Conservation (phyloP, 1,140 invertebrate genomes). For the Heliconius nattereri region DNA sequence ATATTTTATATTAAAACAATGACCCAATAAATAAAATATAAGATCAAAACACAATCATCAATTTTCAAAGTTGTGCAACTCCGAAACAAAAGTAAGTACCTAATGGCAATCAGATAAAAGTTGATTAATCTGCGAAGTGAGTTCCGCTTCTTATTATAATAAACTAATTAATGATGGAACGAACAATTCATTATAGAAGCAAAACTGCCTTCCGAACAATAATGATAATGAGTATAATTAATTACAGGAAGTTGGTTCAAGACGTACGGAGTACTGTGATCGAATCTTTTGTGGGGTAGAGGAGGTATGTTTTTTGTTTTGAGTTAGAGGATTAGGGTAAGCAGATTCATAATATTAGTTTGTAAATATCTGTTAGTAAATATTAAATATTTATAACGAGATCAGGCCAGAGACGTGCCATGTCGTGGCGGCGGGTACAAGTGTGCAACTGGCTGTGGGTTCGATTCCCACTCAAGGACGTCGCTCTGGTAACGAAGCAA, state of each 20-base stretch:
- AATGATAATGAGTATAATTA: slow-evolving; percentile 82
- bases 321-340: too few species aligned
- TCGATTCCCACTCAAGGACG: too few species aligned
- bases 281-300: slow-evolving; percentile 24
- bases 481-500: too few species aligned
- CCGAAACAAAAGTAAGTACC: slow-evolving; percentile 52
- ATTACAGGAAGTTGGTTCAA: slow-evolving; percentile 81
- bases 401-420: too few species aligned
- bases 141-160: slow-evolving; percentile 80
- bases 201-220: slow-evolving; percentile 81
- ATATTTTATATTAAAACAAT: slow-evolving; percentile 8
- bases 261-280: slow-evolving; percentile 65
- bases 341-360: background rate
- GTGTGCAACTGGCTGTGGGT: too few species aligned
- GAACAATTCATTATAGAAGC: slow-evolving; percentile 81
- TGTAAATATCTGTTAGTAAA: background rate
- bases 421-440: too few species aligned
- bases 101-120: slow-evolving; percentile 76
- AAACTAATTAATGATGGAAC: slow-evolving; percentile 80
- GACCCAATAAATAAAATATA: slow-evolving; percentile 14
- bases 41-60: slow-evolving; percentile 34
- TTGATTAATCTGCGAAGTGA: slow-evolving; percentile 76
- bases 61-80: slow-evolving; percentile 40
- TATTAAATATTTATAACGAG: too few species aligned
- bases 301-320: background rate